Conservation (phyloP, 2,797 vertebrate species). For the Thaleichthys pacificus region DNA sequence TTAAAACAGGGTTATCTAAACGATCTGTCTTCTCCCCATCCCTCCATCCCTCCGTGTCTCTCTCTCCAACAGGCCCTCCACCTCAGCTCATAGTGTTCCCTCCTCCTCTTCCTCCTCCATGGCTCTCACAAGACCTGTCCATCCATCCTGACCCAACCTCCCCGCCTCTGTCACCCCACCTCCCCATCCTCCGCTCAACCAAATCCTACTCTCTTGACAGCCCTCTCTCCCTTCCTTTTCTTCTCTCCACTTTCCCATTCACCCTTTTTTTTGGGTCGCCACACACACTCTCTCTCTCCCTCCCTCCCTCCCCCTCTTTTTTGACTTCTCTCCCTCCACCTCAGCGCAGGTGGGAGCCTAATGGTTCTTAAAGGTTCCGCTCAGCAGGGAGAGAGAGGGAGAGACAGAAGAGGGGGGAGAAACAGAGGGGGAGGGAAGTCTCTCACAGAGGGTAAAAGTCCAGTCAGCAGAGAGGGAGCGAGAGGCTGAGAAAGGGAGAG, state of each 20-base stretch:
- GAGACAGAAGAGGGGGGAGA: not conserved
- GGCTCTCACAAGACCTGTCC: too few species aligned
- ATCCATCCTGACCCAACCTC: too few species aligned
- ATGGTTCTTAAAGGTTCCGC: conserved; percentile 16
- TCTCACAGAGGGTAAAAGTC: too few species aligned
- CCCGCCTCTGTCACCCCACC: conserved; percentile 15
- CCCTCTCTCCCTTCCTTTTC: too few species aligned
- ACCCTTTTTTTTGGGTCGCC: too few species aligned
- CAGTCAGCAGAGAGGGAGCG: too few species aligned
- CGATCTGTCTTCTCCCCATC: not conserved
- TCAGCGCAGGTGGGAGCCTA: conserved; percentile 13
- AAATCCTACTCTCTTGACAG: too few species aligned
- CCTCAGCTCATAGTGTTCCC: not conserved
- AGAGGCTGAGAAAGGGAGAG: not conserved
- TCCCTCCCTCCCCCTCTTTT: not conserved
- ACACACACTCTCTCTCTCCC: not conserved
- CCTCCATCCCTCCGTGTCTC: not conserved
- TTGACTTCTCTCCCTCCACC: not conserved
- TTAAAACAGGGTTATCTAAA: not conserved
- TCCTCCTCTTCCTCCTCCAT: not conserved
- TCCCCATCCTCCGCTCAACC: too few species aligned
- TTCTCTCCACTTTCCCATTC: too few species aligned
- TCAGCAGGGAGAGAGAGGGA: conserved; percentile 1
- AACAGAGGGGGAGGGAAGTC: not conserved
- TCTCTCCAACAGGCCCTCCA: not conserved